Conservation (phyloP, 2,113 vertebrate species). For the Thunnus thynnus region DNA sequence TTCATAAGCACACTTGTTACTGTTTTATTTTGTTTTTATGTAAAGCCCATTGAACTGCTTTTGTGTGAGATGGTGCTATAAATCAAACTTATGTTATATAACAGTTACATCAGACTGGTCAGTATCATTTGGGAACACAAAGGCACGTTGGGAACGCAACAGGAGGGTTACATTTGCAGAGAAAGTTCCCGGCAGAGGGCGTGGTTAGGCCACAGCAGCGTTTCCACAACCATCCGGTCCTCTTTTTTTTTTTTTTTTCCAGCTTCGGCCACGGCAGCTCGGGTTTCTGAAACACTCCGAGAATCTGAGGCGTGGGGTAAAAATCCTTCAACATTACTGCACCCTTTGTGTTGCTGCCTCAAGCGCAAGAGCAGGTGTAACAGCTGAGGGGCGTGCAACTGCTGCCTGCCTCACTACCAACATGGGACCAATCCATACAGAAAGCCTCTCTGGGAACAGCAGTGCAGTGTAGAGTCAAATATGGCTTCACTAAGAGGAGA, state of each 20-base stretch:
- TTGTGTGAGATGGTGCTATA: no score
- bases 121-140: not conserved
- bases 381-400: slow-evolving; percentile 84
- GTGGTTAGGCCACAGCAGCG: not conserved
- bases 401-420: slow-evolving; percentile 36
- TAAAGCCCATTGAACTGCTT: no score
- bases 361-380: slow-evolving; percentile 62
- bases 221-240: slow-evolving; percentile 21
- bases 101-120: not conserved
- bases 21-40: no score
- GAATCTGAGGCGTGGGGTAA: slow-evolving; percentile 72
- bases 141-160: not conserved
- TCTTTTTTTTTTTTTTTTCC: not conserved
- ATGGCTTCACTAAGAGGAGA: slow-evolving; percentile 16
- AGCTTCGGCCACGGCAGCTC: slow-evolving; percentile 34
- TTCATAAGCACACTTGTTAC: no score
- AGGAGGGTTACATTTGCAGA: not conserved
- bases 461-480: slow-evolving; percentile 22
- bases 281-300: slow-evolving; percentile 60
- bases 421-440: not conserved
- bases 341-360: slow-evolving; percentile 76
- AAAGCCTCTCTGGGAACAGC: slow-evolving; percentile 11
- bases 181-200: slow-evolving; percentile 55
- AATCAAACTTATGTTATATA: no score
- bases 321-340: slow-evolving; percentile 66